phyloP scores from a whole-genome alignment of 2,888 invertebrate genomes.

The Lottia gigantea region DNA sequence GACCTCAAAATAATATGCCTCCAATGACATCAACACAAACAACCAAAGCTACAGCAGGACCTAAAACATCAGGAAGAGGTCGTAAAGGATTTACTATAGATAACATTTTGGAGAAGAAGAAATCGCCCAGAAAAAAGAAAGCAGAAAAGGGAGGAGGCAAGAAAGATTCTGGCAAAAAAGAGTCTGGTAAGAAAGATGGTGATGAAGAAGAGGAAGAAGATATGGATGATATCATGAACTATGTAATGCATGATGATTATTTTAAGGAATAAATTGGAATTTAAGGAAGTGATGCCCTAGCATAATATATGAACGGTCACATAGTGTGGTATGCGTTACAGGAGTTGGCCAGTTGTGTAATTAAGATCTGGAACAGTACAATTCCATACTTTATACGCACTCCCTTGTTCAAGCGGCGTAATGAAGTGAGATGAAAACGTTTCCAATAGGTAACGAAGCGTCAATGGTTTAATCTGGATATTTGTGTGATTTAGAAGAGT shows the following conservation, averaged over 20 bases:
- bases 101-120: neutral
- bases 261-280: slow-evolving; percentile 27
- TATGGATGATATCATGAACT: slow-evolving; percentile 54
- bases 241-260: slow-evolving; percentile 47
- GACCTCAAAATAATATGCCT: slow-evolving; percentile 6
- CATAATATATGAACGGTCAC: too few relatives aligned
- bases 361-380: too few relatives aligned
- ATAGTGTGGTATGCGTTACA: too few relatives aligned
- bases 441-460: too few relatives aligned
- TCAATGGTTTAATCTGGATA: too few relatives aligned
- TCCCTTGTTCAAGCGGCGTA: too few relatives aligned
- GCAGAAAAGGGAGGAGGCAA: neutral
- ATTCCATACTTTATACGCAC: too few relatives aligned
- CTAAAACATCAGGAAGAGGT: neutral
- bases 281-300: too few relatives aligned
- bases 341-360: too few relatives aligned
- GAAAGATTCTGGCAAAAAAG: neutral
- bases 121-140: neutral
- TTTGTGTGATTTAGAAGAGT: too few relatives aligned
- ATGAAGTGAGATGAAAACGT: too few relatives aligned
- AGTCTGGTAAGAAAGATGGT: slow-evolving; percentile 25
- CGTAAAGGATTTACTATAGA: neutral
- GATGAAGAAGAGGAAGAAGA: slow-evolving; percentile 47
- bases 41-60: neutral
- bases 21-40: neutral